These are phyloP conservation scores for Scelioninae gen. 2 DNA, from an alignment of 2,888 invertebrate species.

Conservation along the genomic window DNA sequence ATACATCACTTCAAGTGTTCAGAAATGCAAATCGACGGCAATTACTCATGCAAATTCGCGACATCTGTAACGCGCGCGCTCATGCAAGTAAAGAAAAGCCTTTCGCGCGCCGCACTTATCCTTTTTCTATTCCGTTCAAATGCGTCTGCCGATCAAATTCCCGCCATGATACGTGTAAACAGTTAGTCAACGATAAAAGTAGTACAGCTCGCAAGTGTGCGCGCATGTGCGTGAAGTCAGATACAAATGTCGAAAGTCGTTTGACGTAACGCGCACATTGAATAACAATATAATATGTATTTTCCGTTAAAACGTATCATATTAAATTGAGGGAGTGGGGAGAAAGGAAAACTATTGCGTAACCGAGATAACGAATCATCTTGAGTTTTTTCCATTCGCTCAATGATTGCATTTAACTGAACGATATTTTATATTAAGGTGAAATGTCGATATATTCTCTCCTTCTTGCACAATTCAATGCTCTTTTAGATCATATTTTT, in stretches of 20 bases:
- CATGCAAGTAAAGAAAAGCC: not conserved
- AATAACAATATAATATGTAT: conserved; percentile 47
- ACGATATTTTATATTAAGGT: too few relatives aligned
- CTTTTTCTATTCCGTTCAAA: conserved; percentile 28
- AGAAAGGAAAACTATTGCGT: conserved; percentile 24
- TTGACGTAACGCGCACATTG: conserved; percentile 46
- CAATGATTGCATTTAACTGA: too few relatives aligned
- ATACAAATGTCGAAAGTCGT: conserved; percentile 48
- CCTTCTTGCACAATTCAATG: too few relatives aligned
- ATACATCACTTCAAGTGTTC: conserved; percentile 4
- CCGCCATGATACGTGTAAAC: conserved; percentile 18
- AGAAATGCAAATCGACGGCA: conserved; percentile 13
- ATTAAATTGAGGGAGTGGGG: not conserved
- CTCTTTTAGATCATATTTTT: too few relatives aligned
- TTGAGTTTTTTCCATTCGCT: conserved; percentile 1
- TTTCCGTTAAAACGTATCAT: conserved; percentile 18
- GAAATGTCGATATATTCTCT: too few relatives aligned
- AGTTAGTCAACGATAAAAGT: conserved; percentile 30
- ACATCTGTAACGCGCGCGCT: not conserved
- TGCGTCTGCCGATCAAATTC: conserved; percentile 19
- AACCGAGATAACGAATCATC: conserved; percentile 3
- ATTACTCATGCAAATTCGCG: conserved; percentile 21
- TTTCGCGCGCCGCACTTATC: not conserved
- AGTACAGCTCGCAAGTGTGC: too few relatives aligned
- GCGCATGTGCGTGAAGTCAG: conserved; percentile 25